Conservation (phyloP, 2,797 vertebrate species). For the Hippopotamyrus pictus region DNA sequence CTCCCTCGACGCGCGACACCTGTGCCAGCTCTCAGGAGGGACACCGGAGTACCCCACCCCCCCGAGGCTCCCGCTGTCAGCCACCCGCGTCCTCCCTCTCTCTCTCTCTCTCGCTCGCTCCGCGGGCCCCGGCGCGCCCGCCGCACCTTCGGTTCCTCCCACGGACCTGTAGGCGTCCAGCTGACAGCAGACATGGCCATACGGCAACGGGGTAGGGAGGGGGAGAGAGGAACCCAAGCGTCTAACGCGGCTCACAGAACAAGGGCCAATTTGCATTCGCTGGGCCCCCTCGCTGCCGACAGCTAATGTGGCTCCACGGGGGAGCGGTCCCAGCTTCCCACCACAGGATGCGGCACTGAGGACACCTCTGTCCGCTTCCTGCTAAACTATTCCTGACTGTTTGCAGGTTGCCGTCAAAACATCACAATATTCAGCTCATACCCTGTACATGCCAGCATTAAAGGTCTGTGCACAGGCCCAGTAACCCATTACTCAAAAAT, state of each 20-base stretch:
- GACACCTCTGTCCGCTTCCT: not conserved
- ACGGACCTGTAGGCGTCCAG: not conserved
- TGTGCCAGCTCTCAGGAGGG: not conserved
- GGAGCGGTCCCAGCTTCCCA: not conserved
- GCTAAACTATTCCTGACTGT: constrained; percentile 10
- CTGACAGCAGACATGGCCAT: not conserved
- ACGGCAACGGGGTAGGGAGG: not conserved
- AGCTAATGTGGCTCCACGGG: not conserved
- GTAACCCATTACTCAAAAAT: not conserved
- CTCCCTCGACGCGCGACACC: not conserved
- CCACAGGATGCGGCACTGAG: not conserved
- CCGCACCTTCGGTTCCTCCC: not conserved
- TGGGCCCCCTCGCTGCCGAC: not conserved
- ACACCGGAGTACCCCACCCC: not conserved
- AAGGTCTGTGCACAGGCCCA: not conserved
- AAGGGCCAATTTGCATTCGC: not conserved
- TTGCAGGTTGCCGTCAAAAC: not conserved
- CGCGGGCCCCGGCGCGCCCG: not conserved
- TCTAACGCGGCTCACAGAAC: not conserved
- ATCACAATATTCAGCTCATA: not conserved
- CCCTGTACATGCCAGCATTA: not conserved
- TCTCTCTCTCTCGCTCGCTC: not conserved
- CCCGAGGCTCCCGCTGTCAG: not conserved
- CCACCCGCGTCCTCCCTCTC: not conserved
- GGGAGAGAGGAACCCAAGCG: not conserved